These are phyloP conservation scores for Ptychoptera contaminata DNA, from an alignment of 2,888 invertebrate genomes.

Conservation along the genomic window DNA sequence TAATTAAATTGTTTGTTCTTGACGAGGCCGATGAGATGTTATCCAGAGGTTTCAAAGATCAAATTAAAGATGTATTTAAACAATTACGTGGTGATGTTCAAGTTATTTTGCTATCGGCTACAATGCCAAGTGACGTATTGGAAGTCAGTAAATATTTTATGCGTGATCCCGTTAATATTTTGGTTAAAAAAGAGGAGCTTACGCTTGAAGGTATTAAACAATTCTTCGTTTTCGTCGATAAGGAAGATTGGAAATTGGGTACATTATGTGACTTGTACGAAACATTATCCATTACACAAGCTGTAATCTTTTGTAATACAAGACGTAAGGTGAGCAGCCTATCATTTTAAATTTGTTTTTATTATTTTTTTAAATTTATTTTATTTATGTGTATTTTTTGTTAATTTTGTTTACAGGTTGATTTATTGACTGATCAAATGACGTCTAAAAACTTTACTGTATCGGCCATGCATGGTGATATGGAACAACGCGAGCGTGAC, in stretches of 20 bases:
- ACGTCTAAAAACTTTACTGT: slow-evolving; percentile 84
- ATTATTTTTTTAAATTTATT: too few species aligned
- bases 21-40: slow-evolving; percentile 98
- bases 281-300: slow-evolving; percentile 90
- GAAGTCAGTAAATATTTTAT: slow-evolving; percentile 94
- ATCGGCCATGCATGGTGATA: slow-evolving; percentile 95
- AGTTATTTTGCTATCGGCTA: slow-evolving; percentile 83
- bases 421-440: slow-evolving; percentile 89
- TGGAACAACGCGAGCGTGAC: slow-evolving; percentile 91
- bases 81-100: slow-evolving; percentile 72
- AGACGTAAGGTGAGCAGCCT: slow-evolving; percentile 62
- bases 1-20: slow-evolving; percentile 85
- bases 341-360: too few species aligned
- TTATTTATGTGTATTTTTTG: too few species aligned
- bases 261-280: slow-evolving; percentile 92
- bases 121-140: slow-evolving; percentile 88
- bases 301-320: slow-evolving; percentile 96
- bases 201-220: slow-evolving; percentile 87
- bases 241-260: slow-evolving; percentile 76
- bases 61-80: slow-evolving; percentile 91
- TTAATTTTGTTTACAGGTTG: slow-evolving; percentile 21
- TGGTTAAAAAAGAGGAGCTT: slow-evolving; percentile 87
- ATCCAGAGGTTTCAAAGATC: slow-evolving; percentile 88
- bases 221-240: slow-evolving; percentile 79
- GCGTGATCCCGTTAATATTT: slow-evolving; percentile 81